These are phyloP conservation scores for Teinopalpus imperialis DNA, from an alignment of 2,888 invertebrate genomes.

Conservation along the genomic window DNA sequence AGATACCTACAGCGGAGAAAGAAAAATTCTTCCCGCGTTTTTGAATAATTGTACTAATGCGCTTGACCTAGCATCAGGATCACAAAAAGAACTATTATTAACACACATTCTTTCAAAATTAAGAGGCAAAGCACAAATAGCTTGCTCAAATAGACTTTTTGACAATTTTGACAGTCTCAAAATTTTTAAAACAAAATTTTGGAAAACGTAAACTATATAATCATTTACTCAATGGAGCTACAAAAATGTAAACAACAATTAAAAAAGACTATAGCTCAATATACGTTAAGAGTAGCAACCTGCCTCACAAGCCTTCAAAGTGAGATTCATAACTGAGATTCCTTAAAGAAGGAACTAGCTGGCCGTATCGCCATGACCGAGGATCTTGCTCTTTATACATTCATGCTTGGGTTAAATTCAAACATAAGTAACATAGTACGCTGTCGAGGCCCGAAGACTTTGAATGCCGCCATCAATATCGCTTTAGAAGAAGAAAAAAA, in stretches of 20 bases:
- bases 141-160: slow-evolving; percentile 18
- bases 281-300: slow-evolving; percentile 11
- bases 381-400: too few relatives aligned
- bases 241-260: slow-evolving; percentile 20
- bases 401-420: not conserved
- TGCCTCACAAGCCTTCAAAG: slow-evolving; percentile 22
- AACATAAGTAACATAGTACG: not conserved
- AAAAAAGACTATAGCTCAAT: slow-evolving; percentile 11
- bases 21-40: slow-evolving; percentile 9
- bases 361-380: too few relatives aligned
- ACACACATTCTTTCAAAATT: slow-evolving; percentile 18
- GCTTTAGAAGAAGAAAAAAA: not conserved
- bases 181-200: slow-evolving; percentile 23
- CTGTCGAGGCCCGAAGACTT: too few relatives aligned
- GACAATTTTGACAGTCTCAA: slow-evolving; percentile 10
- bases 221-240: slow-evolving; percentile 20
- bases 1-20: not conserved
- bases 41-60: slow-evolving; percentile 22
- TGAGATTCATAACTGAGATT: too few relatives aligned
- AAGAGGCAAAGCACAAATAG: slow-evolving; percentile 24
- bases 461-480: not conserved
- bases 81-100: slow-evolving; percentile 16
- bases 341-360: too few relatives aligned
- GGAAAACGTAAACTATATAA: slow-evolving; percentile 24
- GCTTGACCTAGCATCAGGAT: slow-evolving; percentile 6